Evolutionary conservation across 2,113 vertebrate genomes (phyloP), one percentile per base, ranked within the genome.

Genomic region (Oncorhynchus kisutch): DNA sequence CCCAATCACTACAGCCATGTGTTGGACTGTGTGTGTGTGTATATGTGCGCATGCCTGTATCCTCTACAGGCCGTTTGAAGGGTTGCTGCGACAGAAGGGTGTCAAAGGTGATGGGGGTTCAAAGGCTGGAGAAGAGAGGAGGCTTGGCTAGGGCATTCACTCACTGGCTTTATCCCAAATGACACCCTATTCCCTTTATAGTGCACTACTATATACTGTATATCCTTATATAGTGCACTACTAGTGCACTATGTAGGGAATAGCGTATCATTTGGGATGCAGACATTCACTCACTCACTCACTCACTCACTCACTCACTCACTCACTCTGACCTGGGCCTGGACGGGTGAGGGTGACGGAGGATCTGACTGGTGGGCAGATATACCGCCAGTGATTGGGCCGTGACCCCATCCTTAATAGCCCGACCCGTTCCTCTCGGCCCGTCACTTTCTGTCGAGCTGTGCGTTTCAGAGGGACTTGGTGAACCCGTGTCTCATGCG

Each of bases 381-480:
- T 75, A 74, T 72, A 39, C 72, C 24, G 24, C 74, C 67, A 75
- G 72, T 82, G 80, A 82, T 49, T 45, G 76, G 68, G 76, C 51
- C 69, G 57, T 16, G 72, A 78, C 73, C 80, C 69, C 72, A 22
- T 62, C 68, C 39, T 74, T 71, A 81, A 81, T 70, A 78, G 57
- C 64, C 39, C 66, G 20, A 24, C 65, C 70, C 31, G 70, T 45
- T 31, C 59, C 31, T 57, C 66, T 73, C 67, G 51, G 51, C 51
- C 12, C 14, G 68, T 59, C 72, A 39, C 67, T 69, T 72, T 70
- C 72, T 25, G 39, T 67, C 64, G 45, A 20, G 39, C 27, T 3
- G 3, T 16, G 67, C 16, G 29, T 18, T 7, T 11, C 29, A 31
- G 18, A 7, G 20, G 13, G 16, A 29, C 18, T 18, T 31, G 27